Evolutionary conservation across 2,113 vertebrate species (phyloP), one percentile per base, ranked within the genome.

Genomic region (Mugil cephalus): DNA sequence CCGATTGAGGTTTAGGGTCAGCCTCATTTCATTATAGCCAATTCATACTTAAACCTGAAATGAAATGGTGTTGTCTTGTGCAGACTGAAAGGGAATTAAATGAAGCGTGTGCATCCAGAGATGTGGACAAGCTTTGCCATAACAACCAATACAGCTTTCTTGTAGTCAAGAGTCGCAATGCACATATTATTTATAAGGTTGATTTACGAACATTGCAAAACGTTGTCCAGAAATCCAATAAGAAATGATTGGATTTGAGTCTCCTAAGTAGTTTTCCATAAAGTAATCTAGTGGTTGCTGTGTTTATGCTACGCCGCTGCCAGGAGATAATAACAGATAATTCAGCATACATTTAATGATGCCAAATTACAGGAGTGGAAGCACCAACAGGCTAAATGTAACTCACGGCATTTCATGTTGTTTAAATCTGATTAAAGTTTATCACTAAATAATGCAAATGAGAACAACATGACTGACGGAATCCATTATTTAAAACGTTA

Each of bases 1-100:
- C 48, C 64, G 75, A 79, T 74, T 62, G 56, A 80, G 82, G 55
- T 75, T 77, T 48, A 53, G 45, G 74, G 72, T 79, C 77, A 77
- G 39, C 14, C 51, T 82, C 24, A 79, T 80, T 85, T 83, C 85
- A 88, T 87, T 78, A 77, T 9, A n/a, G 38, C 45, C 48, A 73
- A 58, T 77, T 81, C 67, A 82, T 53, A 36, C 40, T 73, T 59
- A 70, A 69, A 67, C 14, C 43, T 21, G 4, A 58, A 70, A 74
- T 78, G 14, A 73, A 77, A 78, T 74, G 65, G 18, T 30, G 38
- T 36, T 40, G 13, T 50, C 2, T 42, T 39, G 64, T 46, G 11
- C 15, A 12, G 36, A 30, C 43, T 55, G 47, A 48, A 40, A 46
- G 19, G 61, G 10, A 77, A 77, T 71, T 60, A 68, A 84, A 82